Conservation (phyloP, 2,888 invertebrate genomes). For the Teinopalpus imperialis region DNA sequence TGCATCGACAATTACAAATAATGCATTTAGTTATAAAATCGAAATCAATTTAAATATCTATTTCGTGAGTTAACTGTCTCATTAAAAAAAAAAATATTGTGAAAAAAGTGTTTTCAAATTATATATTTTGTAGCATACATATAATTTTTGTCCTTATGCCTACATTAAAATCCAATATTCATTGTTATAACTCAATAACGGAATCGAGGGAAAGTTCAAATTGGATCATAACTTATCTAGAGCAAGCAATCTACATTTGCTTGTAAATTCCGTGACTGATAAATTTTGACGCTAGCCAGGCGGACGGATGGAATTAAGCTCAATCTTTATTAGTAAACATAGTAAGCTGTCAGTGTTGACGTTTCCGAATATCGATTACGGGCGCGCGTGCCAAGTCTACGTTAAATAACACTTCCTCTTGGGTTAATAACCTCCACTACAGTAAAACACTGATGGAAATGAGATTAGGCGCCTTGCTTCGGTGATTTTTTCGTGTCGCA, state of each 20-base stretch:
- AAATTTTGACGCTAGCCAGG: conserved; percentile 14
- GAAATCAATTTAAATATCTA: no score
- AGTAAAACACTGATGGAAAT: conserved; percentile 5
- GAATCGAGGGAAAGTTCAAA: not conserved
- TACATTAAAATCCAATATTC: not conserved
- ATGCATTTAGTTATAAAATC: no score
- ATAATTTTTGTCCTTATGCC: no score
- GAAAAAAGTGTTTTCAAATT: no score
- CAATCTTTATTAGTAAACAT: conserved; percentile 20
- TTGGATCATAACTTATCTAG: conserved; percentile 9
- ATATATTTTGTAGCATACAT: no score
- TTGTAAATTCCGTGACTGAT: not conserved
- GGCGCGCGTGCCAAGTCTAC: conserved; percentile 21
- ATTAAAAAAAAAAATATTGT: no score
- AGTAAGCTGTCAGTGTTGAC: conserved; percentile 19
- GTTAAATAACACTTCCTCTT: conserved; percentile 18
- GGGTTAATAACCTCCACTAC: conserved; percentile 14
- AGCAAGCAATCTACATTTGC: conserved; percentile 8
- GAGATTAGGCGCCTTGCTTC: not conserved
- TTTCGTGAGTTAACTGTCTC: no score
- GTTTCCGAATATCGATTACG: conserved; percentile 28
- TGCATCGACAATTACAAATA: no score
- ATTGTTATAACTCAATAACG: not conserved
- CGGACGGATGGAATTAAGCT: conserved; percentile 14
- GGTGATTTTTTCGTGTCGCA: no score